Conservation (phyloP, 2,888 invertebrate species). For the Stenoptilia bipunctidactyla region DNA sequence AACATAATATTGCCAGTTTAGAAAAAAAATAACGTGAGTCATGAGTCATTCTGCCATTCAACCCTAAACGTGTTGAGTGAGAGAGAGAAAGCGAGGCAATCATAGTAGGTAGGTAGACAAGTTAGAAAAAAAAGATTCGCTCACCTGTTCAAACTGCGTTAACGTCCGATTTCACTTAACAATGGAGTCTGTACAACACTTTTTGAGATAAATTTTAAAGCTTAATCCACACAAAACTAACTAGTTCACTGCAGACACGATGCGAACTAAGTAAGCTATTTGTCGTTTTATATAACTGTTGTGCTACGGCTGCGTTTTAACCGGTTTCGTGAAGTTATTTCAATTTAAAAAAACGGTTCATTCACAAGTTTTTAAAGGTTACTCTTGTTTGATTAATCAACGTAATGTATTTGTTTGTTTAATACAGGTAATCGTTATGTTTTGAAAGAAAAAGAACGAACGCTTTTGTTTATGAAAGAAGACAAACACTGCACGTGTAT, state of each 20-base stretch:
- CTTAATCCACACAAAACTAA: slow-evolving; percentile 35
- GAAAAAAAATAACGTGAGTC: too few species aligned
- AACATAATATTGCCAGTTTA: too few species aligned
- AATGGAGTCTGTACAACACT: slow-evolving; percentile 25
- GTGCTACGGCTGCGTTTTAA: slow-evolving; percentile 29
- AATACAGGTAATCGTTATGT: not conserved
- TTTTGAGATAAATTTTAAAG: slow-evolving; percentile 27
- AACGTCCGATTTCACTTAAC: slow-evolving; percentile 36
- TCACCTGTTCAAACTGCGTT: slow-evolving; percentile 31
- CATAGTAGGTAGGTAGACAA: slow-evolving; percentile 14
- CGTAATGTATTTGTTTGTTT: not conserved
- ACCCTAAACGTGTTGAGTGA: slow-evolving; percentile 21
- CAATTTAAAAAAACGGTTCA: slow-evolving; percentile 11
- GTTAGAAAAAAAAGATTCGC: slow-evolving; percentile 23
- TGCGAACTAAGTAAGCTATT: slow-evolving; percentile 41
- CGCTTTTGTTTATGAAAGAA: not conserved
- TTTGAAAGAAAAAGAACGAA: not conserved
- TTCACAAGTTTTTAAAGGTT: slow-evolving; percentile 16
- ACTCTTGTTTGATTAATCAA: slow-evolving; percentile 16
- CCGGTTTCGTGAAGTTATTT: slow-evolving; percentile 26
- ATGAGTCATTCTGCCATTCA: slow-evolving; percentile 12
- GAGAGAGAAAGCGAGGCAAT: slow-evolving; percentile 31
- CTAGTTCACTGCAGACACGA: slow-evolving; percentile 24
- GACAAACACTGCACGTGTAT: not conserved
- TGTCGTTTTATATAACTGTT: slow-evolving; percentile 51